Base-by-base conservation (phyloP, 2,113 vertebrate genomes). In the Dasyprocta punctata region DNA sequence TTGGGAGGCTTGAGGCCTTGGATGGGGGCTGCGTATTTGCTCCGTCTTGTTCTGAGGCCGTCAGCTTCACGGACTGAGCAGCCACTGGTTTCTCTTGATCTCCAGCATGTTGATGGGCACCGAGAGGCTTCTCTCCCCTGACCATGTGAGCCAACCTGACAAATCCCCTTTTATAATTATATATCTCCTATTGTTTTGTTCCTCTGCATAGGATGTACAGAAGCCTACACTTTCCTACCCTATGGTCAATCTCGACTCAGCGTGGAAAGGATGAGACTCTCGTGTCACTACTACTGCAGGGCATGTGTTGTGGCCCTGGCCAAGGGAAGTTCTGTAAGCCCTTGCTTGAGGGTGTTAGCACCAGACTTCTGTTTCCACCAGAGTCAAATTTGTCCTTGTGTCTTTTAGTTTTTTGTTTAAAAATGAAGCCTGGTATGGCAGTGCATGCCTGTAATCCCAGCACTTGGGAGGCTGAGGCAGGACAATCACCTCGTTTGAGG, bases 291-390 rank as follows among this genome's bases (percentile, higher is more conserved):
- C 36, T 44, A 4, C 30, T 65, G 5, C 10, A 67, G 84, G 80
- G 33, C n/a, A 26, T 1, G 52, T 6, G 1, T 1, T 1, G 41
- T 5, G 41, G 36, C 38, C 2, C 3, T 52, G 77, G 69, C 28
- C 44, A 47, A 36, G 33, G 67, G 49, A 49, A 61, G 30, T 30
- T 30, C 38, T 13, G 7, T 20, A 6, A 1, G 17, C 22, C 13
- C 19, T 28, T 14, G 22, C 11, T 17, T 5, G 9, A 26, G 22
- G 47, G 6, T 60, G 4, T 6, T 14, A 49, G 60, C 13, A 7
- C 1, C 71, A 92, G 6, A 26, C 54, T 24, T 69, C 49, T 14
- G 30, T 12, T 83, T 24, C 47, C 11, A 86, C 12, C 10, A 58
- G 41, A 91, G 33, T 8, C 92, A 8, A 61, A 33, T 14, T 56